A percentile compares a stretch with the other conserved stretches of the same genome.
Conservation (phyloP, 92 coral and sea anemone species). For the Galaxea fascicularis region DNA sequence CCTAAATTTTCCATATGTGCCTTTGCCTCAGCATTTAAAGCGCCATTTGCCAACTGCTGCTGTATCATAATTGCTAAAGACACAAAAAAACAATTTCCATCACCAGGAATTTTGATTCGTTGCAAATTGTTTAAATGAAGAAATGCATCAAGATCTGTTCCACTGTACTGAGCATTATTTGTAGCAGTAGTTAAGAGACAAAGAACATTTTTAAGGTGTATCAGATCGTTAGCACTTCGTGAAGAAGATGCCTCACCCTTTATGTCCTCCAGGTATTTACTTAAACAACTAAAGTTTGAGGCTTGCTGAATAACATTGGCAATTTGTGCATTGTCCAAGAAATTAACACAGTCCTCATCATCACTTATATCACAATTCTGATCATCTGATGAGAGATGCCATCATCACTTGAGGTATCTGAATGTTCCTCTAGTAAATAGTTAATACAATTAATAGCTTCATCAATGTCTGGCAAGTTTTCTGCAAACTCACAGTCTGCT, state of each 20-base stretch:
- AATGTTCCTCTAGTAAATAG: slow-evolving; percentile 54
- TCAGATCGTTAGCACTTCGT: slow-evolving; percentile 27
- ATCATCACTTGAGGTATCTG: slow-evolving; percentile 41
- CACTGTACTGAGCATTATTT: slow-evolving; percentile 16
- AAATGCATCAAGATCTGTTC: slow-evolving; percentile 49
- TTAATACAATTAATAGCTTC: slow-evolving; percentile 51
- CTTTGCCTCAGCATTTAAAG: slow-evolving; percentile 56
- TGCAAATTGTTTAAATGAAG: slow-evolving; percentile 59
- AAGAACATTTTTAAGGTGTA: slow-evolving; percentile 55
- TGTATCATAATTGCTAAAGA: slow-evolving; percentile 62
- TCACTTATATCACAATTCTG: slow-evolving; percentile 34
- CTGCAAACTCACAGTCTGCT: slow-evolving; percentile 66
- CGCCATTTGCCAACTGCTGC: slow-evolving; percentile 47
- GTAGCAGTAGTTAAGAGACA: slow-evolving; percentile 29
- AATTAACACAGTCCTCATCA: slow-evolving; percentile 32
- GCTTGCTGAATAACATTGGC: slow-evolving; percentile 66
- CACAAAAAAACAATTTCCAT: slow-evolving; percentile 65
- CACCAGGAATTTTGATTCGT: slow-evolving; percentile 62
- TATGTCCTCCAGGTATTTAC: slow-evolving; percentile 44
- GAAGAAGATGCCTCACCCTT: slow-evolving; percentile 46
- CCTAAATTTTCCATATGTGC: slow-evolving; percentile 45
- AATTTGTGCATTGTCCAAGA: slow-evolving; percentile 34
- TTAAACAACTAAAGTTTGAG: slow-evolving; percentile 55
- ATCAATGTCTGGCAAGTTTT: slow-evolving; percentile 49
- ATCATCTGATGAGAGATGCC: slow-evolving; percentile 47